Conservation (phyloP, 2,888 invertebrate genomes). For the Luffia ferchaultella region DNA sequence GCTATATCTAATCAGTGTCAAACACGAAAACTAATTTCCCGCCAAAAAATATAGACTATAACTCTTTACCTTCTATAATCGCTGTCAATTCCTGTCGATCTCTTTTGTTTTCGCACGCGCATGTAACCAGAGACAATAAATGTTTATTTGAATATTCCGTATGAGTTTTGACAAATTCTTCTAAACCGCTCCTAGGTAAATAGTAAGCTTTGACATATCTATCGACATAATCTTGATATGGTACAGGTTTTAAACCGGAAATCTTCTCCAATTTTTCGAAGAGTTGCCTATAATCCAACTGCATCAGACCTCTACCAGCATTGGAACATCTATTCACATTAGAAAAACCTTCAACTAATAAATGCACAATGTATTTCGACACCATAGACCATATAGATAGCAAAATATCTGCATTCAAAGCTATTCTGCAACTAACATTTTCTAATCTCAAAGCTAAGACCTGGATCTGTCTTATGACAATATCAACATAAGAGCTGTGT, state of each 20-base stretch:
- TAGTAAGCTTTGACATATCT: constrained; percentile 97
- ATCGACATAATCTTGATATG: constrained; percentile 91
- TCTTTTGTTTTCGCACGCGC: constrained; percentile 89
- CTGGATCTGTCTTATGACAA: constrained; percentile 77
- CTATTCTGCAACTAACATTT: constrained; percentile 73
- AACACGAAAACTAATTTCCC: background rate
- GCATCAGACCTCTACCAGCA: constrained; percentile 97
- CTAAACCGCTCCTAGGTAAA: constrained; percentile 85
- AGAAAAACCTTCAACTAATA: constrained; percentile 93
- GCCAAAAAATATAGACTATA: constrained; percentile 8
- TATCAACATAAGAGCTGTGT: constrained; percentile 89
- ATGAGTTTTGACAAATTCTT: constrained; percentile 88
- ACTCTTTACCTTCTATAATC: constrained; percentile 71
- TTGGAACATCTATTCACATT: constrained; percentile 94
- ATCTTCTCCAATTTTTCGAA: constrained; percentile 90
- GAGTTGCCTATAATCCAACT: constrained; percentile 95
- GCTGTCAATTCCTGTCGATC: constrained; percentile 80
- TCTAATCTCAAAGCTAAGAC: constrained; percentile 81
- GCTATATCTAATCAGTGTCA: background rate
- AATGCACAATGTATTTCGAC: constrained; percentile 84
- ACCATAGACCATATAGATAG: constrained; percentile 87
- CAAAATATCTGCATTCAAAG: constrained; percentile 74
- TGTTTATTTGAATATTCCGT: constrained; percentile 91
- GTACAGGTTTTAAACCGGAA: constrained; percentile 82
- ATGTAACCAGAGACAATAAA: constrained; percentile 81